These are phyloP conservation scores for Drosophila picticornis DNA, from an alignment of 2,888 invertebrate species.

Conservation along the genomic window DNA sequence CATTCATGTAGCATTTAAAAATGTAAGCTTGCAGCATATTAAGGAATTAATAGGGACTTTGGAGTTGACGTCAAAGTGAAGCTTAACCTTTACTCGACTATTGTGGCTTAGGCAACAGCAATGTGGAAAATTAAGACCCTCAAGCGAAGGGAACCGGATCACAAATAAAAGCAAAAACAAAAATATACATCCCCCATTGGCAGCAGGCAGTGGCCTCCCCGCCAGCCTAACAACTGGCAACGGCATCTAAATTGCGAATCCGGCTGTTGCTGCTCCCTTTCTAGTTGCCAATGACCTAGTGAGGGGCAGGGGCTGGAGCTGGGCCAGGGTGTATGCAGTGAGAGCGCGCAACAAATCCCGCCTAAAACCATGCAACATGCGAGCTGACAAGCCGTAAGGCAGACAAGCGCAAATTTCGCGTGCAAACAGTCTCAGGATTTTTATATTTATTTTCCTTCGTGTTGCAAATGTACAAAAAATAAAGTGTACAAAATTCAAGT, in stretches of 20 bases:
- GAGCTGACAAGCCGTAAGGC: constrained; percentile 82
- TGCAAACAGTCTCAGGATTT: constrained; percentile 70
- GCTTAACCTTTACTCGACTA: constrained; percentile 62
- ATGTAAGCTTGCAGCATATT: background rate
- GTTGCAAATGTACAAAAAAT: constrained; percentile 74
- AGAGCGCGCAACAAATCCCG: constrained; percentile 72
- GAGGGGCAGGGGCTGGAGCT: constrained; percentile 8
- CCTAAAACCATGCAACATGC: constrained; percentile 82
- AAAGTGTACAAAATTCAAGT: constrained; percentile 82
- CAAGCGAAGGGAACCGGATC: constrained; percentile 41
- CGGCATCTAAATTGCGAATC: constrained; percentile 68
- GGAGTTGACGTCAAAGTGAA: constrained; percentile 34
- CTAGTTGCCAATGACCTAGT: constrained; percentile 55
- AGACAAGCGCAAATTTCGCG: constrained; percentile 81
- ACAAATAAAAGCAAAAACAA: constrained; percentile 17
- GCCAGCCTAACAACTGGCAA: constrained; percentile 17
- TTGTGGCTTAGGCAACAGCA: constrained; percentile 52
- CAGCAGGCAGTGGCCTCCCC: constrained; percentile 8
- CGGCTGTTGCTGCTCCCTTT: constrained; percentile 57
- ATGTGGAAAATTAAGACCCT: constrained; percentile 75
- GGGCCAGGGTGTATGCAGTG: constrained; percentile 27
- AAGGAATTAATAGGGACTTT: constrained; percentile 66
- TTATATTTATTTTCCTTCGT: constrained; percentile 47
- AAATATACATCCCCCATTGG: constrained; percentile 17
- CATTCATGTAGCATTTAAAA: constrained; percentile 5